A percentile compares a stretch with the other conserved stretches of the same genome.
Evolutionary conservation across 2,888 invertebrate species (phyloP).

Genomic region (Zhengitettix transpicula): DNA sequence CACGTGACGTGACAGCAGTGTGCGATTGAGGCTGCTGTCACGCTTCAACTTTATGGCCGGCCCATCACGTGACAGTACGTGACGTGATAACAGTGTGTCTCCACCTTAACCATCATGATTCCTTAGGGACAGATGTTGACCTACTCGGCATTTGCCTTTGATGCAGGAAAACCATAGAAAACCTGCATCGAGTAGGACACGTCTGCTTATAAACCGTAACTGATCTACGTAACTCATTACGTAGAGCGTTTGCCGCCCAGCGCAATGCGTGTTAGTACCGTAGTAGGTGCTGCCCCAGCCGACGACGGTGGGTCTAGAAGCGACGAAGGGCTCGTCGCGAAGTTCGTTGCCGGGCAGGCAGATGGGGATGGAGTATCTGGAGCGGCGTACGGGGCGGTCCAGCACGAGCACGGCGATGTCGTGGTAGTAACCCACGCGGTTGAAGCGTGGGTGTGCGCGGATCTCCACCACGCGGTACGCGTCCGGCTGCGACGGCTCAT

Average conservation of each 20-base stretch:
- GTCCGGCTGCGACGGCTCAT: constrained; percentile 70
- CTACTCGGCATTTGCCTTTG: no score
- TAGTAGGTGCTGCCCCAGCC: constrained; percentile 88
- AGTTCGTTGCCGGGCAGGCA: constrained; percentile 54
- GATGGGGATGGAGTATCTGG: constrained; percentile 73
- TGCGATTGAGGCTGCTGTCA: no score
- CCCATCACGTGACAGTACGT: no score
- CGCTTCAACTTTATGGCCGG: no score
- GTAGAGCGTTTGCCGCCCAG: background rate
- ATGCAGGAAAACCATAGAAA: no score
- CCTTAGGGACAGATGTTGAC: no score
- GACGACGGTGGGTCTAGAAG: constrained; percentile 68
- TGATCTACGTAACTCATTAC: no score
- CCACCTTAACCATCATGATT: no score
- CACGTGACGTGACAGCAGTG: no score
- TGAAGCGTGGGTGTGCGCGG: constrained; percentile 69
- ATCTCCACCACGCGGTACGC: constrained; percentile 64
- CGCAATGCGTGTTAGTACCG: constrained; percentile 26
- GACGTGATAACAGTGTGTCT: no score
- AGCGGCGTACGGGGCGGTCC: constrained; percentile 54
- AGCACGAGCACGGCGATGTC: constrained; percentile 78
- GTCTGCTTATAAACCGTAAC: no score
- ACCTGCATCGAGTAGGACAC: no score
- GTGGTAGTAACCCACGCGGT: constrained; percentile 82
- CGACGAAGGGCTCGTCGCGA: constrained; percentile 45